Evolutionary conservation across 2,888 invertebrate genomes (phyloP).

Genomic region (Lamellibrachia satsuma): DNA sequence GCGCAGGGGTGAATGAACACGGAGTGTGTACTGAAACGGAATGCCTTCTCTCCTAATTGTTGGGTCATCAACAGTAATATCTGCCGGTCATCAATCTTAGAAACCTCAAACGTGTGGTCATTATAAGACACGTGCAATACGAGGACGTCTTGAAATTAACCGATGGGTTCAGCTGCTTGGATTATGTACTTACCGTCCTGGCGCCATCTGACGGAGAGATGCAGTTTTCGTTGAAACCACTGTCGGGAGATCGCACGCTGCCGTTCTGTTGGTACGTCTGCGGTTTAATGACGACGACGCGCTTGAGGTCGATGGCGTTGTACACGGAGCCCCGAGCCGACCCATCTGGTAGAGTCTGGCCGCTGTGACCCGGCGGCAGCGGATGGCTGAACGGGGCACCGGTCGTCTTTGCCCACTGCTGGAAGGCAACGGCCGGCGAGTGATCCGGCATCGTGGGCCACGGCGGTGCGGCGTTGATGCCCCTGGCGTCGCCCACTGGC

Average conservation of each 20-base stretch:
- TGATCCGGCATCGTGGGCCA: background rate
- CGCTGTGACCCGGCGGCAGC: background rate
- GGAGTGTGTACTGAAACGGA: no score
- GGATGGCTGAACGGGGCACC: background rate
- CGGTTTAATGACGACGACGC: background rate
- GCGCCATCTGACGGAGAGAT: slow-evolving; percentile 47
- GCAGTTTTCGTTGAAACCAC: slow-evolving; percentile 57
- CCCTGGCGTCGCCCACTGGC: background rate
- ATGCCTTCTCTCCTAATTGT: no score
- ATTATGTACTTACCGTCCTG: background rate
- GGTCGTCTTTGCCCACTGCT: slow-evolving; percentile 17
- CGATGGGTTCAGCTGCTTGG: background rate
- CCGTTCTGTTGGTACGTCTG: slow-evolving; percentile 40
- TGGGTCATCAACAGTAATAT: no score
- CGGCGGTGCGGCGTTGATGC: background rate
- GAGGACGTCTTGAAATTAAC: background rate
- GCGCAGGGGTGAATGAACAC: background rate
- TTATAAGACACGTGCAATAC: background rate
- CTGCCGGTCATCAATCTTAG: no score
- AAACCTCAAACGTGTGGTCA: background rate
- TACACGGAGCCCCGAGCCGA: background rate
- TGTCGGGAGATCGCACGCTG: slow-evolving; percentile 57
- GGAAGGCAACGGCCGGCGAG: background rate
- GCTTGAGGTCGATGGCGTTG: background rate
- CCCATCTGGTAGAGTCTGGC: background rate